These are phyloP conservation scores for Phymatocera aterrima DNA, from an alignment of 2,888 invertebrate genomes.

Conservation along the genomic window DNA sequence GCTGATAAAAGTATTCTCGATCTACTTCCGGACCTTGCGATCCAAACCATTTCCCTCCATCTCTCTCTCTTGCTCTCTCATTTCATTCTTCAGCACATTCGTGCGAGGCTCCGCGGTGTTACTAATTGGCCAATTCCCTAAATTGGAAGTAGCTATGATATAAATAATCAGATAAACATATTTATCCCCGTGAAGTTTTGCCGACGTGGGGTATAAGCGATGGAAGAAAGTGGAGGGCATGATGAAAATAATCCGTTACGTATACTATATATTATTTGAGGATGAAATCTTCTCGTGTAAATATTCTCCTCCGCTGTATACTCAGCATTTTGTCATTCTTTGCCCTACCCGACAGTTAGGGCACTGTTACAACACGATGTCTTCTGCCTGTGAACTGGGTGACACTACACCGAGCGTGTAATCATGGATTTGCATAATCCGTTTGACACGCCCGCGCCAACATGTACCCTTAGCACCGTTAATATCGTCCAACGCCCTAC, in stretches of 20 bases:
- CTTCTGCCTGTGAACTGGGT: neutral
- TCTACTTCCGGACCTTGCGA: constrained; percentile 18
- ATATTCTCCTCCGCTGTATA: neutral
- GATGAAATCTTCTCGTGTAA: neutral
- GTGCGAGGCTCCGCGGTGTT: too few species aligned
- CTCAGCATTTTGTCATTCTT: neutral
- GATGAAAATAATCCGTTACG: neutral
- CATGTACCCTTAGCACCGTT: constrained; percentile 4
- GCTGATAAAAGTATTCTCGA: neutral
- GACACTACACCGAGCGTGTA: constrained; percentile 8
- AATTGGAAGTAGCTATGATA: neutral
- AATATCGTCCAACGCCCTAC: neutral
- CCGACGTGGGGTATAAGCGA: too few species aligned
- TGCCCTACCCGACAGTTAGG: neutral
- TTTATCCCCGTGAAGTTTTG: too few species aligned
- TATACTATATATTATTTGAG: neutral
- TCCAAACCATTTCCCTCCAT: neutral
- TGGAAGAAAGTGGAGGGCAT: too few species aligned
- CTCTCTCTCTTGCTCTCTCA: neutral
- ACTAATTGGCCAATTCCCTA: neutral
- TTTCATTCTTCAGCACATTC: too few species aligned
- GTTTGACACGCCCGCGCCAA: constrained; percentile 11
- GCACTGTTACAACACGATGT: neutral
- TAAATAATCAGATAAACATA: too few species aligned
- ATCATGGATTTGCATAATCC: constrained; percentile 30